Evolutionary conservation across 1,140 invertebrate genomes (phyloP).

Genomic region (Drosophila kikkawai): DNA sequence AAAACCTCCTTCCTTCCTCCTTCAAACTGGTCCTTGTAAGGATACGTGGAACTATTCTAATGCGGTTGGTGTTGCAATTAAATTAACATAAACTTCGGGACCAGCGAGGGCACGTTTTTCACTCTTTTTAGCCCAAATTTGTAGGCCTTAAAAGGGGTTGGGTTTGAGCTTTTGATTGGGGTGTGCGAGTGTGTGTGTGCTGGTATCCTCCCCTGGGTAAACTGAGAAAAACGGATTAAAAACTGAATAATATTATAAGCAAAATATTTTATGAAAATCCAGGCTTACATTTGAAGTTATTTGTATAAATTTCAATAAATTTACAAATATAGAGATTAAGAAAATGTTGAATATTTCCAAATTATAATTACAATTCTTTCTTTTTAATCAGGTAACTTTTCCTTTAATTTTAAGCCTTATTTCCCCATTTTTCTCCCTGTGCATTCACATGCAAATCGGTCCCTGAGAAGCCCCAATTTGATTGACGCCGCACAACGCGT

Average conservation of each 20-base stretch:
- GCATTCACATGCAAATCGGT: constrained; percentile 62
- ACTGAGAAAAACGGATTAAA: neutral
- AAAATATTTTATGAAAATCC: neutral
- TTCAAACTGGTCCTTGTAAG: constrained; percentile 27
- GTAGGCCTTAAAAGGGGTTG: neutral
- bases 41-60: constrained; percentile 80
- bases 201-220: constrained; percentile 13
- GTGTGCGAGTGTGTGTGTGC: constrained; percentile 11
- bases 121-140: constrained; percentile 72
- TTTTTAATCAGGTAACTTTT: neutral
- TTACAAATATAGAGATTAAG: too few species aligned
- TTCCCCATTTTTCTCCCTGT: neutral
- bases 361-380: neutral
- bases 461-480: constrained; percentile 56
- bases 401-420: rapidly evolving
- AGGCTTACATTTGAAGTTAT: neutral
- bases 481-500: constrained; percentile 81
- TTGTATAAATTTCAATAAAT: too few species aligned
- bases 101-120: constrained; percentile 61
- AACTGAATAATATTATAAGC: neutral
- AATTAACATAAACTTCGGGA: constrained; percentile 77
- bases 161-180: constrained; percentile 10
- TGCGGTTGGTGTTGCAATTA: constrained; percentile 78
- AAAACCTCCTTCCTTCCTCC: constrained; percentile 33
- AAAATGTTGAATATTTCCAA: too few species aligned